These are phyloP conservation scores for Drosophila rubida DNA, from an alignment of 2,888 invertebrate species.

Conservation along the genomic window DNA sequence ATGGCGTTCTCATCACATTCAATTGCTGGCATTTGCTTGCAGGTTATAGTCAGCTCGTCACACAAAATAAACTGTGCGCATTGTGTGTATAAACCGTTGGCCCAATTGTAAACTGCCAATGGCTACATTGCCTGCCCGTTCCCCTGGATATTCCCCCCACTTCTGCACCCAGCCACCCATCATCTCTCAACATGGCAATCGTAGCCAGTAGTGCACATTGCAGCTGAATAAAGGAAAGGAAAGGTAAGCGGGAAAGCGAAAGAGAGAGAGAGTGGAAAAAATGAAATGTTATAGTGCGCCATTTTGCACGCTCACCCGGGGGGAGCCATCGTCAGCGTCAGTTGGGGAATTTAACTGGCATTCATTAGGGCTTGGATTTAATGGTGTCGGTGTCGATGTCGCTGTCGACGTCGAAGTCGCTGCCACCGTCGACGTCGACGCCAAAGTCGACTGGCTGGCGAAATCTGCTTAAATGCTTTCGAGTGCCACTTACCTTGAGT, in stretches of 20 bases:
- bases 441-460: neutral
- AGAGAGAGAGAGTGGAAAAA: constrained; percentile 13
- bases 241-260: neutral
- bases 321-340: constrained; percentile 19
- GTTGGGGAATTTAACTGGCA: constrained; percentile 47
- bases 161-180: neutral
- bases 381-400: constrained; percentile 14
- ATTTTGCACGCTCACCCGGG: constrained; percentile 34
- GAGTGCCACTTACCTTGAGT: constrained; percentile 90
- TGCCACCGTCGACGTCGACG: neutral
- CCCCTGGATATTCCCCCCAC: neutral
- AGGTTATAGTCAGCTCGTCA: constrained; percentile 37
- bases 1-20: constrained; percentile 4
- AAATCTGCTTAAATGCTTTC: constrained; percentile 33
- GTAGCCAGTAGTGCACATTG: constrained; percentile 22
- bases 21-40: neutral
- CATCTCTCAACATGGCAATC: constrained; percentile 23
- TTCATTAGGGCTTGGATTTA: constrained; percentile 47
- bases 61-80: constrained; percentile 54
- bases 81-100: constrained; percentile 61
- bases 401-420: too few species aligned
- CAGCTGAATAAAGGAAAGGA: constrained; percentile 22
- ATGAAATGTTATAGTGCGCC: constrained; percentile 47
- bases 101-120: constrained; percentile 63
- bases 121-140: constrained; percentile 19